Percentiles rank a stretch among this genome's conserved stretches.
These are phyloP conservation scores for Cyclophora albipunctata DNA, from an alignment of 2,888 invertebrate genomes.

Conservation along the genomic window DNA sequence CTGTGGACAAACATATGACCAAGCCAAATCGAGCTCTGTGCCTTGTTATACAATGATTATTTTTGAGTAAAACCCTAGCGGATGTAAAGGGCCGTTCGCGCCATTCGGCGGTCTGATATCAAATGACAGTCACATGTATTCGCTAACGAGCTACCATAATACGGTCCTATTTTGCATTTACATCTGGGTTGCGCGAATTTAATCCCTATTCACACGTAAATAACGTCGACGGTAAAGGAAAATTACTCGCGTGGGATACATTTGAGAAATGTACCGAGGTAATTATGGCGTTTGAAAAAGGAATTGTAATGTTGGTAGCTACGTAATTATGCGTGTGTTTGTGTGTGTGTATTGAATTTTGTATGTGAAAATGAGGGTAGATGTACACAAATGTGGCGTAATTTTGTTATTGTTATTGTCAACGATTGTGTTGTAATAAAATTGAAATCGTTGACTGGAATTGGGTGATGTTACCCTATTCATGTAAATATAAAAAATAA, in stretches of 20 bases:
- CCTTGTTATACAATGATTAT: constrained; percentile 26
- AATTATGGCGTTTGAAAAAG: constrained; percentile 55
- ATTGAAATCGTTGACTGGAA: constrained; percentile 11
- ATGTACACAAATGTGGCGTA: constrained; percentile 23
- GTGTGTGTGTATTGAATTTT: constrained; percentile 30
- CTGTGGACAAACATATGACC: constrained; percentile 31
- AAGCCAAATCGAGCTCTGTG: constrained; percentile 34
- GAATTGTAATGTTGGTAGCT: constrained; percentile 49
- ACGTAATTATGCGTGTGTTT: constrained; percentile 38
- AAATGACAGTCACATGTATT: constrained; percentile 62
- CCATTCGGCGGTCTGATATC: constrained; percentile 46
- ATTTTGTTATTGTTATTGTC: constrained; percentile 16
- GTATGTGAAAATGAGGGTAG: constrained; percentile 31
- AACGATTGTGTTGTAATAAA: constrained; percentile 11
- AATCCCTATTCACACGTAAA: constrained; percentile 26
- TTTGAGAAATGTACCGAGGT: constrained; percentile 40
- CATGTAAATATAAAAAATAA: neutral
- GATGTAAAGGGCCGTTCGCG: constrained; percentile 26
- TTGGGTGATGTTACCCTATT: constrained; percentile 8
- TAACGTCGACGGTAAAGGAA: constrained; percentile 19
- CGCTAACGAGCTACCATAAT: constrained; percentile 57
- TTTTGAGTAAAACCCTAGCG: constrained; percentile 25
- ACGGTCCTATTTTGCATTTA: constrained; percentile 40
- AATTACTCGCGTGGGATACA: constrained; percentile 28
- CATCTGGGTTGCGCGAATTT: constrained; percentile 29